Conservation (phyloP, 2,113 vertebrate genomes). For the Sprattus sprattus region DNA sequence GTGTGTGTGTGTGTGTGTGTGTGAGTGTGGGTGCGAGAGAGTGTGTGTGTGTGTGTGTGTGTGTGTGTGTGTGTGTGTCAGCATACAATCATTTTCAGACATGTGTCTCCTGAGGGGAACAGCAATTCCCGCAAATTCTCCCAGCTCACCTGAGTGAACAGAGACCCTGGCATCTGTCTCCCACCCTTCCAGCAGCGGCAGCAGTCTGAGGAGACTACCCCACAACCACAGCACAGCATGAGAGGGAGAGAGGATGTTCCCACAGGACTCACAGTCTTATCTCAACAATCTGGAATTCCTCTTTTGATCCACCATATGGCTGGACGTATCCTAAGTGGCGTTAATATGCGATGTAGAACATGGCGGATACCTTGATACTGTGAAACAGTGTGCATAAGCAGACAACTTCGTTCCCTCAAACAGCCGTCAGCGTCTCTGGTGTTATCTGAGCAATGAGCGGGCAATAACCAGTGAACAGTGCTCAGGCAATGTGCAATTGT, state of each 20-base stretch:
- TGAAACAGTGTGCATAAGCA: not conserved
- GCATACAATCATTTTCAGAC: not conserved
- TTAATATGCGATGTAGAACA: not conserved
- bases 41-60: not conserved
- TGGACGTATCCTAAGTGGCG: not conserved
- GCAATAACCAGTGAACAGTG: not conserved
- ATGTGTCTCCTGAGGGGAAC: not conserved
- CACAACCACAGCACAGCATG: not conserved
- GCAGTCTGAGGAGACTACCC: too few species aligned
- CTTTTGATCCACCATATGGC: not conserved
- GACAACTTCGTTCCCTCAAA: not conserved
- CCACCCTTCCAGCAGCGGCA: not conserved
- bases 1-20: not conserved
- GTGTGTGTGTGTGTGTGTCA: not conserved
- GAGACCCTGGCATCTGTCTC: not conserved
- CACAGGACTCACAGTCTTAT: not conserved
- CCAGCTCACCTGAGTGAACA: not conserved
- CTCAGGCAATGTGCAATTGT: not conserved
- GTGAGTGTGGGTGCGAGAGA: not conserved
- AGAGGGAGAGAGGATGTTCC: not conserved
- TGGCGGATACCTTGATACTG: not conserved
- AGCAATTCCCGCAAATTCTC: not conserved
- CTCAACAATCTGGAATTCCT: not conserved
- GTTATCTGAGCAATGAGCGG: not conserved
- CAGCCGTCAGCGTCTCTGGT: not conserved